A percentile compares a stretch with the other conserved stretches of the same genome.
These are phyloP conservation scores for Callimorpha dominula DNA, from an alignment of 2,888 invertebrate species.

Conservation along the genomic window DNA sequence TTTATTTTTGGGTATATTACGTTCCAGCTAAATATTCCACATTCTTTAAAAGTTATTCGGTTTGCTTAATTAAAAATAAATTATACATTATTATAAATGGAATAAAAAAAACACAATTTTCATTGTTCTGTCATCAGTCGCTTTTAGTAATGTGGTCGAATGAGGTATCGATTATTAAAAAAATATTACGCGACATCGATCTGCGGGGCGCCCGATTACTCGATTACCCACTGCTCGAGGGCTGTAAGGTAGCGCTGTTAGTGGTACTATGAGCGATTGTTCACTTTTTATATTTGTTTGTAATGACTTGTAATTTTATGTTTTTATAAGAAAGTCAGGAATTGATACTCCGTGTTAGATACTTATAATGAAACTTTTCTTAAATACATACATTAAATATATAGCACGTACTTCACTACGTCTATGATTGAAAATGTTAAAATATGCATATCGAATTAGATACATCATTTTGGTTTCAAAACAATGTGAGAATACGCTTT, in stretches of 20 bases:
- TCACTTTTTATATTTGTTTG: slow-evolving; percentile 28
- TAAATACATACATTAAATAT: not conserved
- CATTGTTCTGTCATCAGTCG: slow-evolving; percentile 51
- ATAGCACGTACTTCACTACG: not conserved
- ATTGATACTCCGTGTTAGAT: not conserved
- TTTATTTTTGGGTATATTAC: too few species aligned
- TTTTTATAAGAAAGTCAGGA: not conserved
- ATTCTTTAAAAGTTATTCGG: too few species aligned
- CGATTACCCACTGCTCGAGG: slow-evolving; percentile 61
- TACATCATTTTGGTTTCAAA: too few species aligned
- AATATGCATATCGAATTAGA: too few species aligned
- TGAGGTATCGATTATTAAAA: slow-evolving; percentile 65
- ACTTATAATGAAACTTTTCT: not conserved
- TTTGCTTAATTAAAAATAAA: not conserved
- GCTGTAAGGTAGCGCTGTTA: slow-evolving; percentile 46
- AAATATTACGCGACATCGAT: slow-evolving; percentile 60
- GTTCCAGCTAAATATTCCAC: too few species aligned
- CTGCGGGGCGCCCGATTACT: slow-evolving; percentile 65
- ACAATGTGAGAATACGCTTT: too few species aligned
- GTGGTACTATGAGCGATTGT: slow-evolving; percentile 43
- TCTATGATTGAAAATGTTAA: too few species aligned
- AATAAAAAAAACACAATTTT: slow-evolving; percentile 5
- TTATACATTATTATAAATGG: not conserved
- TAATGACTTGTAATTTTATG: slow-evolving; percentile 10
- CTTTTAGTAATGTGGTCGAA: slow-evolving; percentile 56